phyloP scores from a whole-genome alignment of 37 sponge, comb jelly and placozoan genomes.

The Geodia barretti region DNA sequence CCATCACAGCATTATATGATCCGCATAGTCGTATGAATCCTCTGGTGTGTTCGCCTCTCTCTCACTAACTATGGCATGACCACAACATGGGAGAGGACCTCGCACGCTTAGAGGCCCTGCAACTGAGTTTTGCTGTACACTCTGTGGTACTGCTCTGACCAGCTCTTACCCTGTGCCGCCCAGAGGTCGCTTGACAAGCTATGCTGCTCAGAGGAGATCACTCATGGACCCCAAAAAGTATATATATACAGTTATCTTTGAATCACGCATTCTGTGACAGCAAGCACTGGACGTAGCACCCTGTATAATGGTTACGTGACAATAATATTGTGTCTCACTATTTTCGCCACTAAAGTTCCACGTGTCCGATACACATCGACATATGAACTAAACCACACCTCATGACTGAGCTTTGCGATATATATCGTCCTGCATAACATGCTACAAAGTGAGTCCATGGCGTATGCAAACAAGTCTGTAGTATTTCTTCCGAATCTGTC shows the following conservation, averaged over 20 bases:
- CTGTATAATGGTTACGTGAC: not conserved
- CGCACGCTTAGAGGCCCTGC: constrained; percentile 80
- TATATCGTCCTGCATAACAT: too few relatives aligned
- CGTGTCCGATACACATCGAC: too few relatives aligned
- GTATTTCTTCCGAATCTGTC: constrained; percentile 8
- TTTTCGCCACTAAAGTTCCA: not conserved
- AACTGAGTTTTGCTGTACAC: constrained; percentile 84
- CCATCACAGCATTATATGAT: not conserved
- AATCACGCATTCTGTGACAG: too few relatives aligned
- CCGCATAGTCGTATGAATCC: not conserved
- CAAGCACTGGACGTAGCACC: too few relatives aligned
- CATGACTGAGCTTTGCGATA: too few relatives aligned
- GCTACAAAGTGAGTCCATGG: too few relatives aligned
- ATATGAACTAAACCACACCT: too few relatives aligned
- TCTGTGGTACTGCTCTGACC: constrained; percentile 73
- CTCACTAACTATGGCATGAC: constrained; percentile 22
- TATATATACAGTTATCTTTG: too few relatives aligned
- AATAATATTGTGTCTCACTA: not conserved
- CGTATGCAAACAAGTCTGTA: not conserved
- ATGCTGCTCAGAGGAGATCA: constrained; percentile 57
- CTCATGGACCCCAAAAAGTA: constrained; percentile 52
- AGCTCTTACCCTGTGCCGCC: constrained; percentile 34
- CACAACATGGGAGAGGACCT: constrained; percentile 74
- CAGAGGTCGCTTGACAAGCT: constrained; percentile 64
- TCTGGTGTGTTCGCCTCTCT: not conserved